phyloP scores from a whole-genome alignment of 2,888 invertebrate species.

The Euzetes globulus region DNA sequence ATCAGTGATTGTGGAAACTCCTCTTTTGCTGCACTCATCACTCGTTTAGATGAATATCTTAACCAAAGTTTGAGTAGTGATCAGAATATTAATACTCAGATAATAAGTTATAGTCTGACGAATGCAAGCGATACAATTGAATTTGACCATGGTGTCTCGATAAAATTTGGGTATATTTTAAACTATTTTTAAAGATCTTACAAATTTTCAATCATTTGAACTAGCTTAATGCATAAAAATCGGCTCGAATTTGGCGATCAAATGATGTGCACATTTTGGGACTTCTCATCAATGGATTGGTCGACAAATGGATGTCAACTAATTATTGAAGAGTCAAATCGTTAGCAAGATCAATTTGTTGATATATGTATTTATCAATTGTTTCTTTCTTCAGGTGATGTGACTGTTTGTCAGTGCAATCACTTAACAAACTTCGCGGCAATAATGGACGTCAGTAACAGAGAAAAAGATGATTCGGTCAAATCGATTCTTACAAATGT shows the following conservation, averaged over 20 bases:
- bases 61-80: background rate
- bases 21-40: background rate
- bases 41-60: background rate
- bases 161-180: background rate
- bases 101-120: background rate
- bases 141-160: background rate
- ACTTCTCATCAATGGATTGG: slow-evolving; percentile 31
- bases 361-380: slow-evolving; percentile 34
- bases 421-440: slow-evolving; percentile 43
- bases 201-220: background rate
- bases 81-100: background rate
- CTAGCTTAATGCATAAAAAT: background rate
- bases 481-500: slow-evolving; percentile 34
- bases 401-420: slow-evolving; percentile 41
- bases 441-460: slow-evolving; percentile 41
- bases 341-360: slow-evolving; percentile 23
- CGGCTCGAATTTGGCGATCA: slow-evolving; percentile 6
- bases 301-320: slow-evolving; percentile 41
- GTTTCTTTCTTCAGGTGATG: background rate
- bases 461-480: slow-evolving; percentile 16
- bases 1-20: background rate
- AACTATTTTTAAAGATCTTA: too few relatives aligned
- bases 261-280: slow-evolving; percentile 28
- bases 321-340: slow-evolving; percentile 38
- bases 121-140: background rate